Conservation (phyloP, 1,140 invertebrate genomes). For the Adelges cooleyi region DNA sequence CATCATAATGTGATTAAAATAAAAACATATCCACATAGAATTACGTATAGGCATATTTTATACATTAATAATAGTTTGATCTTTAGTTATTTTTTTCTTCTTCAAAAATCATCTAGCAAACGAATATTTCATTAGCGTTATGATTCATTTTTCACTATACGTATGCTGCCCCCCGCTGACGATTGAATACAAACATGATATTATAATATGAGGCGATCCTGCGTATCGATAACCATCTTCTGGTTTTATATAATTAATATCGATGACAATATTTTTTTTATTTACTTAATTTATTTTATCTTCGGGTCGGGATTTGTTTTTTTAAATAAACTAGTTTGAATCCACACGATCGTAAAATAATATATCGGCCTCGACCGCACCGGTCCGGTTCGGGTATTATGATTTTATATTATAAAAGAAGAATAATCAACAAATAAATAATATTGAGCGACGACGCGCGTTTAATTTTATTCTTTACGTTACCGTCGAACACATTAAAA, state of each 20-base stretch:
- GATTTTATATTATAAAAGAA: not conserved
- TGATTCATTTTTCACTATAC: conserved; percentile 14
- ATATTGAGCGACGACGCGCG: no score
- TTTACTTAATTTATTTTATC: not conserved
- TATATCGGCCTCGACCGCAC: not conserved
- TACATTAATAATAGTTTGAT: no score
- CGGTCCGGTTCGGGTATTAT: not conserved
- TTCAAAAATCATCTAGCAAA: conserved; percentile 8
- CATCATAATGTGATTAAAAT: no score
- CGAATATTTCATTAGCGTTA: conserved; percentile 18
- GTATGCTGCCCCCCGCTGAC: not conserved
- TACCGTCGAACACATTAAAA: no score
- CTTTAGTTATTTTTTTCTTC: no score
- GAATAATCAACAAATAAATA: no score
- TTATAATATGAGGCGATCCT: not conserved
- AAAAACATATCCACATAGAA: no score
- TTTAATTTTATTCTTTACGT: no score
- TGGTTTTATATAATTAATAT: conserved; percentile 13
- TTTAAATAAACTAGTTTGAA: conserved; percentile 15
- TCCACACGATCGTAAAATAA: conserved; percentile 2
- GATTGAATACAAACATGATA: not conserved
- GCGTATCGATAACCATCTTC: conserved; percentile 5
- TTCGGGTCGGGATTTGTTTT: not conserved
- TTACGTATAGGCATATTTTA: no score
- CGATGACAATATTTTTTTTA: not conserved